These are phyloP conservation scores for Pipistrellus kuhlii DNA, from an alignment of 2,797 vertebrate species.

Conservation along the genomic window DNA sequence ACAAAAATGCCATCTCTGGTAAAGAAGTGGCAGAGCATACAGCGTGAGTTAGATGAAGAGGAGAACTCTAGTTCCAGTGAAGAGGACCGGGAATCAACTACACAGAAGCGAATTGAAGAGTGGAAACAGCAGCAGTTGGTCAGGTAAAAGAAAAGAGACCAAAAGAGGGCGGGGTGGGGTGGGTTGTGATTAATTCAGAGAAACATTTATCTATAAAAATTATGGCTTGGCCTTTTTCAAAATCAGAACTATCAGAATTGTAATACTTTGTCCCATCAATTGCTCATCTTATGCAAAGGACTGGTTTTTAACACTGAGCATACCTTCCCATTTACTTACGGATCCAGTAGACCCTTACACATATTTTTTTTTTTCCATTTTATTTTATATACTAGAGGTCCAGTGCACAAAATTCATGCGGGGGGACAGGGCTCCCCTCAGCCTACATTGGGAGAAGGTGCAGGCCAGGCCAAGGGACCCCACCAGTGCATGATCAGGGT, in stretches of 20 bases:
- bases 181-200: background rate
- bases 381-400: background rate
- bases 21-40: conserved; percentile 99
- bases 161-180: no score
- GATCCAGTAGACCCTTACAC: background rate
- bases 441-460: no score
- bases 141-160: conserved; percentile 86
- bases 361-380: background rate
- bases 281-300: background rate
- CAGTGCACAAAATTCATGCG: no score
- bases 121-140: conserved; percentile 96
- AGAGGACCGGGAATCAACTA: conserved; percentile 93
- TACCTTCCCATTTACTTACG: background rate
- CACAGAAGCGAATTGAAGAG: conserved; percentile 95
- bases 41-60: conserved; percentile 97
- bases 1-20: conserved; percentile 98
- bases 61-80: conserved; percentile 98
- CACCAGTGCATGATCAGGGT: no score
- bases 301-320: background rate
- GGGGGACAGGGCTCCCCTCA: no score
- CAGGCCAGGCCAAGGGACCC: no score
- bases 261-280: background rate
- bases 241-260: background rate
- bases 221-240: background rate
- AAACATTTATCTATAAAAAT: conserved; percentile 1